phyloP scores from a whole-genome alignment of 2,888 invertebrate species.

The Serripes groenlandicus region DNA sequence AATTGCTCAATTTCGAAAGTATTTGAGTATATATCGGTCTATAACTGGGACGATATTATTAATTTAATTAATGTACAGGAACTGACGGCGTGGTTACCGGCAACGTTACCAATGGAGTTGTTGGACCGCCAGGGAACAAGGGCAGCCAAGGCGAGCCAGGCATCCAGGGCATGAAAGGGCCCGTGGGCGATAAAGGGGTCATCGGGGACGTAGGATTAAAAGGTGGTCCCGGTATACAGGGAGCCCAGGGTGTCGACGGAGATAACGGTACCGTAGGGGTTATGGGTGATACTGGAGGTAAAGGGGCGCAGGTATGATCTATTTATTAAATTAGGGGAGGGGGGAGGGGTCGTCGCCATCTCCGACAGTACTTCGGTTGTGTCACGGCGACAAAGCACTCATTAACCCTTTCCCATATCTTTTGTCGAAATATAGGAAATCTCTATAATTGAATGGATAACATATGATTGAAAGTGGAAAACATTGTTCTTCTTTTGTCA shows the following conservation, averaged over 20 bases:
- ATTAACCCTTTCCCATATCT: no score
- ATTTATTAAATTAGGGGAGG: no score
- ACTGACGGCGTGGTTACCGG: not conserved
- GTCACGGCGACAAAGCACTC: no score
- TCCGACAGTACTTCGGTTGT: no score
- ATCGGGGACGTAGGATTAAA: not conserved
- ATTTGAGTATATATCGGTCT: no score
- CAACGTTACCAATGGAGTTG: not conserved
- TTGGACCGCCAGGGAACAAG: slow-evolving; percentile 3
- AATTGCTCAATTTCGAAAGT: no score
- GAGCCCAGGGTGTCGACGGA: slow-evolving; percentile 17
- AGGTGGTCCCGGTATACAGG: slow-evolving; percentile 10
- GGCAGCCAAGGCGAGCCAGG: not conserved
- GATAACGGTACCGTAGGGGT: slow-evolving; percentile 7
- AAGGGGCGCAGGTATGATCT: not conserved
- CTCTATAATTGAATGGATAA: no score
- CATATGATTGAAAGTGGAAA: no score
- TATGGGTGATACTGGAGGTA: slow-evolving; percentile 10
- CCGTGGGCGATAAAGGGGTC: slow-evolving; percentile 10
- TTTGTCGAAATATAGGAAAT: no score
- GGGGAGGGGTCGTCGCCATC: no score
- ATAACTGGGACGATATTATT: no score
- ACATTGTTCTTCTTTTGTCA: no score
- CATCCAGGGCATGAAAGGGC: slow-evolving; percentile 1
- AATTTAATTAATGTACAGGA: not conserved